Percentiles rank a stretch among this genome's conserved stretches.
These are phyloP conservation scores for Atrichornis clamosus DNA, from an alignment of 2,113 vertebrate species.

Conservation along the genomic window DNA sequence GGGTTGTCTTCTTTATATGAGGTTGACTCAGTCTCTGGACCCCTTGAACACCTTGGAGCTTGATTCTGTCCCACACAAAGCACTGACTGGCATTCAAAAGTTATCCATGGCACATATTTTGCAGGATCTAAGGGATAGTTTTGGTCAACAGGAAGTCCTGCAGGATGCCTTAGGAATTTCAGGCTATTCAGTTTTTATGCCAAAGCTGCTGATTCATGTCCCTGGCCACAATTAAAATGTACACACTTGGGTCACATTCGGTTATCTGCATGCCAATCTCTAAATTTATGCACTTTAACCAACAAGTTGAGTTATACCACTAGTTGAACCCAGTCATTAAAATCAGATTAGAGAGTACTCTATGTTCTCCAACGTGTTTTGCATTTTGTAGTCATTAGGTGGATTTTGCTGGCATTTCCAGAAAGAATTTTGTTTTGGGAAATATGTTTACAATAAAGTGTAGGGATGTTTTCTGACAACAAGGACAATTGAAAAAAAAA, in stretches of 20 bases:
- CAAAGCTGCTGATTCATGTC: neutral
- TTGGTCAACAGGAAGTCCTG: neutral
- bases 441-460: fast-evolving
- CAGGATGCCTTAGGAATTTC: neutral
- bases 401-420: neutral
- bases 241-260: neutral
- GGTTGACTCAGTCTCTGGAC: neutral
- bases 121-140: neutral
- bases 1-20: neutral
- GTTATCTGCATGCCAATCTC: neutral
- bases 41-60: neutral
- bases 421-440: neutral
- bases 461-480: neutral
- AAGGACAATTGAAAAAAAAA: neutral
- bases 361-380: neutral
- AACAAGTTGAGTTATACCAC: neutral
- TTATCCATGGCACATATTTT: neutral
- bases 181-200: neutral
- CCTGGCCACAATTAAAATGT: fast-evolving
- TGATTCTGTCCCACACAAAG: neutral
- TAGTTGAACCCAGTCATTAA: neutral
- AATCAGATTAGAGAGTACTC: neutral
- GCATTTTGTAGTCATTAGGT: neutral
- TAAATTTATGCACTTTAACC: neutral
- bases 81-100: neutral